phyloP scores from a whole-genome alignment of 2,113 vertebrate genomes.

The Leptocoma aspasia region DNA sequence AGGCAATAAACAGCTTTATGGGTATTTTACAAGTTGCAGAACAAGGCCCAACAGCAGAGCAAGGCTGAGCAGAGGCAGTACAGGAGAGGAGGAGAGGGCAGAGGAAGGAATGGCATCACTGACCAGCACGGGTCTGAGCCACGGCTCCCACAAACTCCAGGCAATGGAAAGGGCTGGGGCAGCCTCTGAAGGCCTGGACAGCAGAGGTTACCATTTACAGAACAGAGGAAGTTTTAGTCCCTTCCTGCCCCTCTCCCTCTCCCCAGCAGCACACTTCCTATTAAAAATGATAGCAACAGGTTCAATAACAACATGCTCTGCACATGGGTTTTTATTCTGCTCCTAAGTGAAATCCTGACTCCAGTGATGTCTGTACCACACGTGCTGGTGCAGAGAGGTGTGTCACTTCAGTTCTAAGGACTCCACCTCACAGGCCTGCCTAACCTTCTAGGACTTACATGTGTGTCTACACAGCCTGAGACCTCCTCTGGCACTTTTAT shows the following conservation, averaged over 20 bases:
- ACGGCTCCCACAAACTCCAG: neutral
- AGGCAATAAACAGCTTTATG: neutral
- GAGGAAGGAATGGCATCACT: neutral
- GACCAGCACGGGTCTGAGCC: neutral
- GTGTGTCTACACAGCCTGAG: rapidly evolving
- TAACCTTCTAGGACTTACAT: neutral
- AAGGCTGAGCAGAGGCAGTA: neutral
- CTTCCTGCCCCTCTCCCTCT: neutral
- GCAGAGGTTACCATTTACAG: neutral
- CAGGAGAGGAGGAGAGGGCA: neutral
- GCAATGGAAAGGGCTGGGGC: neutral
- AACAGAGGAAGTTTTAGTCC: neutral
- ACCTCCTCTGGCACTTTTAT: neutral
- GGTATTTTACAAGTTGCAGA: neutral
- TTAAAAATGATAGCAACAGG: neutral
- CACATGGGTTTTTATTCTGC: neutral
- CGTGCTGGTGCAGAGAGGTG: rapidly evolving
- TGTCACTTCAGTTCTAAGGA: neutral
- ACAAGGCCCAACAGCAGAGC: neutral
- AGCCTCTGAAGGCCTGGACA: neutral
- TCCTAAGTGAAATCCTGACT: neutral
- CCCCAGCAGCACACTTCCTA: neutral
- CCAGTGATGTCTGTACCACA: neutral
- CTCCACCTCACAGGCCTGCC: neutral
- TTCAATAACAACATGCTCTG: neutral